Conservation (phyloP, 2,113 vertebrate species). For the Chelonoidis abingdonii region DNA sequence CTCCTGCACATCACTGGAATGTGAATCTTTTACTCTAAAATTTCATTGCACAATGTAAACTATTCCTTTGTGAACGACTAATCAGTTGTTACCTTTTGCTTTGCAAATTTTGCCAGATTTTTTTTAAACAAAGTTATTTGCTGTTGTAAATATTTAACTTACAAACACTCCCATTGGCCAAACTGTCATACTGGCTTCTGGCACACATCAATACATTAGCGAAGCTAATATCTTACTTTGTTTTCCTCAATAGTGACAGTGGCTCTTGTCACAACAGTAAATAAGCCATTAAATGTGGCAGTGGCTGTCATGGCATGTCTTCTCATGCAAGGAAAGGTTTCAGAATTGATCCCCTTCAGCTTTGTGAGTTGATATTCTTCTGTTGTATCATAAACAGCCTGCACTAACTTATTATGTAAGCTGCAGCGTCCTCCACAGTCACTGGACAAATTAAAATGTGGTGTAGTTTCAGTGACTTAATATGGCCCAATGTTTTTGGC, state of each 20-base stretch:
- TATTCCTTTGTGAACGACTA: neutral
- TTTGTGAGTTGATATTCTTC: neutral
- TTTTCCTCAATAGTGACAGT: neutral
- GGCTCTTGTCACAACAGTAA: neutral
- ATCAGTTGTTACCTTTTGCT: neutral
- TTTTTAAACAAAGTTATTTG: neutral
- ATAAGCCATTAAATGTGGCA: neutral
- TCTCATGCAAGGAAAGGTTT: neutral
- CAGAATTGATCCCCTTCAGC: neutral
- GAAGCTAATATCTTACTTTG: neutral
- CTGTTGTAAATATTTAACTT: neutral
- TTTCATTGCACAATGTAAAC: neutral
- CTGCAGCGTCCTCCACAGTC: neutral
- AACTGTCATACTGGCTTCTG: neutral
- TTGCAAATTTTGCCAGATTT: neutral
- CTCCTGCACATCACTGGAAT: neutral
- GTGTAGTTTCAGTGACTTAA: neutral
- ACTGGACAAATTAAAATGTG: neutral
- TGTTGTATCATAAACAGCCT: neutral
- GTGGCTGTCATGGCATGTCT: neutral
- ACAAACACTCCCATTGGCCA: neutral
- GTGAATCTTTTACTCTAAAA: neutral
- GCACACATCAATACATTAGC: neutral
- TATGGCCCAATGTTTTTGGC: neutral
- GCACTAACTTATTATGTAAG: accelerated